Conservation (phyloP, 2,113 vertebrate species). For the Tachysurus vachellii region DNA sequence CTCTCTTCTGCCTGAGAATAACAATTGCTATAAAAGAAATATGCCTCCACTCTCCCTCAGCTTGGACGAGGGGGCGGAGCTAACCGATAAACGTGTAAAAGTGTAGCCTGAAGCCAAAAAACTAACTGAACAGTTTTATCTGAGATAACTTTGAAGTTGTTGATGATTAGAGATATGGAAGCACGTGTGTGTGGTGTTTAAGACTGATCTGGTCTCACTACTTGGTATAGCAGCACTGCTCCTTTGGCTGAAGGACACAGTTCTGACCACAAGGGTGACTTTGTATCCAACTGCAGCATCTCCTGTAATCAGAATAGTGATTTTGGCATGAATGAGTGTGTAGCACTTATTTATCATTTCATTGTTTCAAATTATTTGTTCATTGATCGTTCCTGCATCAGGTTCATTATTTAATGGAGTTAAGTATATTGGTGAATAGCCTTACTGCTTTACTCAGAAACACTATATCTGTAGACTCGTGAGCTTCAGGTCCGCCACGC, state of each 20-base stretch:
- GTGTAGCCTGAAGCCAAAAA: not conserved
- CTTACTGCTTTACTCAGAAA: conserved; percentile 78
- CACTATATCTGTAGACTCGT: conserved; percentile 82
- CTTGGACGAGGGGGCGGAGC: not conserved
- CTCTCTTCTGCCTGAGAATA: not conserved
- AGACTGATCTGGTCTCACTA: conserved; percentile 61
- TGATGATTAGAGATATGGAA: not conserved
- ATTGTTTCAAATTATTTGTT: not conserved
- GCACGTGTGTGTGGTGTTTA: not conserved
- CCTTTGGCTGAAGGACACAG: conserved; percentile 90
- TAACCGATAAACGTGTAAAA: not conserved
- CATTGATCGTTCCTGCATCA: not conserved
- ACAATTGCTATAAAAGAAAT: not conserved
- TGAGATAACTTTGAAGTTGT: not conserved
- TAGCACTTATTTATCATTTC: no score
- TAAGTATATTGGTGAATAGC: not conserved
- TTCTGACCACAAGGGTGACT: conserved; percentile 76
- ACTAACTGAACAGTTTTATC: no score
- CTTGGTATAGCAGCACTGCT: conserved; percentile 73
- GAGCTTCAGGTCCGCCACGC: conserved; percentile 82
- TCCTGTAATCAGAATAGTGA: conserved; percentile 64
- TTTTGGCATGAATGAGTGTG: not conserved
- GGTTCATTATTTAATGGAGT: not conserved
- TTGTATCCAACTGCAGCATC: conserved; percentile 68
- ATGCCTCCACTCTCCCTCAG: not conserved